These are phyloP conservation scores for Rhingia campestris DNA, from an alignment of 2,888 invertebrate species.

Conservation along the genomic window DNA sequence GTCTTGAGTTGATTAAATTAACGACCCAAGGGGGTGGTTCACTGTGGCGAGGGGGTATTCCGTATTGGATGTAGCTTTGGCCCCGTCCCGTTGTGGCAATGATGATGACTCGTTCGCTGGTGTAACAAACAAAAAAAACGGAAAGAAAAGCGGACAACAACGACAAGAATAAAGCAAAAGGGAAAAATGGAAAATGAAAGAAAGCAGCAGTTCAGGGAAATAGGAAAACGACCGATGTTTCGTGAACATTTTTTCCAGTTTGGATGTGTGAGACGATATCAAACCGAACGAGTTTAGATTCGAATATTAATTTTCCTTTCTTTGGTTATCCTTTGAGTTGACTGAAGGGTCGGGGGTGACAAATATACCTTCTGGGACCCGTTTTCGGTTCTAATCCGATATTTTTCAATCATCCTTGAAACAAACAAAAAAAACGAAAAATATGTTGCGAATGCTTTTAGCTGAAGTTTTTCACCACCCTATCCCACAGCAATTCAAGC, in stretches of 20 bases:
- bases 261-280: constrained; percentile 46
- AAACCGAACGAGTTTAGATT: constrained; percentile 42
- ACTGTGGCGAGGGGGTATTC: constrained; percentile 27
- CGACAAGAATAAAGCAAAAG: constrained; percentile 2
- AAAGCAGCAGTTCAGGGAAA: constrained; percentile 49
- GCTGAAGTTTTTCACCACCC: constrained; percentile 7
- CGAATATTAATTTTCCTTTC: constrained; percentile 62
- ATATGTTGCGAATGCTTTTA: constrained; percentile 38
- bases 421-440: constrained; percentile 17
- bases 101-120: constrained; percentile 43
- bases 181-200: constrained; percentile 1
- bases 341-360: constrained; percentile 15
- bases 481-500: no score
- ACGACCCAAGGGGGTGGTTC: constrained; percentile 75
- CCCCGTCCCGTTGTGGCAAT: constrained; percentile 46
- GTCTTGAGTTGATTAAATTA: constrained; percentile 77
- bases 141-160: not conserved
- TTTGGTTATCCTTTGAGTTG: constrained; percentile 51
- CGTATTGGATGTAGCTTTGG: constrained; percentile 44
- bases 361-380: constrained; percentile 50
- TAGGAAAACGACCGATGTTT: constrained; percentile 63
- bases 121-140: constrained; percentile 16
- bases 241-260: constrained; percentile 27
- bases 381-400: constrained; percentile 61
- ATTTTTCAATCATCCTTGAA: constrained; percentile 65